These are phyloP conservation scores for Lycophotia porphyrea DNA, from an alignment of 2,888 invertebrate species.

Conservation along the genomic window DNA sequence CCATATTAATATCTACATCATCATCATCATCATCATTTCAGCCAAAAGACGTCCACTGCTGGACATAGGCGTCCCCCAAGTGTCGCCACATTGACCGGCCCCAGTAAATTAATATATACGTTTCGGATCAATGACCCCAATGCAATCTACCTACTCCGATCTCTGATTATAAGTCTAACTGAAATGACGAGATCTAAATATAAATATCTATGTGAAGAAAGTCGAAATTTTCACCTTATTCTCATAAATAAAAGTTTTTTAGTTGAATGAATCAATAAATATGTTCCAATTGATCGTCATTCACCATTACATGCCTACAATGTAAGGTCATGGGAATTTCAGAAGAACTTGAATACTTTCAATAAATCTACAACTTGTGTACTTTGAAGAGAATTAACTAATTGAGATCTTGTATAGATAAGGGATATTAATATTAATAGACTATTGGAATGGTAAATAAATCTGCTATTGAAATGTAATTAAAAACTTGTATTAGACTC, in stretches of 20 bases:
- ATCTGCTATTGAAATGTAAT: constrained; percentile 38
- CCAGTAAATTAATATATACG: too few species aligned
- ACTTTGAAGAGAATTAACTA: constrained; percentile 19
- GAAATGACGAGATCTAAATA: constrained; percentile 19
- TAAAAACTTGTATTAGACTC: constrained; percentile 28
- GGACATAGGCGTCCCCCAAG: too few species aligned
- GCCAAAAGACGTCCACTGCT: too few species aligned
- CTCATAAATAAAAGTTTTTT: constrained; percentile 40
- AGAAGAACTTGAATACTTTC: constrained; percentile 12
- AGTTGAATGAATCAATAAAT: constrained; percentile 60
- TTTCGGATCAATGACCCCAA: too few species aligned
- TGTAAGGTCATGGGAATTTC: constrained; percentile 18
- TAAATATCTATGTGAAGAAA: constrained; percentile 19
- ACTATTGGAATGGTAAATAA: constrained; percentile 42
- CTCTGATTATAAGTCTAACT: background rate
- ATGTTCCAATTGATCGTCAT: constrained; percentile 46
- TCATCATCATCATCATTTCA: too few species aligned
- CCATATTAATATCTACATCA: too few species aligned
- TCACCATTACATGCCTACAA: constrained; percentile 46
- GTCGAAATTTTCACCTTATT: background rate
- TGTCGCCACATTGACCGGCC: too few species aligned
- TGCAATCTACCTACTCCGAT: too few species aligned
- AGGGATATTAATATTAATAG: constrained; percentile 39
- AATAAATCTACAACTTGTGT: constrained; percentile 23
- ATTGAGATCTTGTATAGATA: constrained; percentile 31